Conservation (phyloP, 2,888 invertebrate genomes). For the Schrankia costaestrigalis region DNA sequence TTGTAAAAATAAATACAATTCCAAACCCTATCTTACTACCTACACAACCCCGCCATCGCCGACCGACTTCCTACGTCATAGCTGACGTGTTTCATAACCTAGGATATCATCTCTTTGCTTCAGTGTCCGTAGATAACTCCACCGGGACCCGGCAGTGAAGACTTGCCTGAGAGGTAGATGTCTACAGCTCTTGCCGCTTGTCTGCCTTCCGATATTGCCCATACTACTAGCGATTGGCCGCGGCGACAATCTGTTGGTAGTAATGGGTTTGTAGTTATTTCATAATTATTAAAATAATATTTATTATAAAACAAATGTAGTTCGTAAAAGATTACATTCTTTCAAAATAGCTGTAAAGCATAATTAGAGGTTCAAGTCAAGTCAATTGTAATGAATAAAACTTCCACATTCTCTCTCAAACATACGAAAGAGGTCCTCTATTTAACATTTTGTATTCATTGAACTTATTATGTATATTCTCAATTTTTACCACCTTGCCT, state of each 20-base stretch:
- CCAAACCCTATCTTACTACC: no score
- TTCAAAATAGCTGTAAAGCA: no score
- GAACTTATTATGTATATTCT: no score
- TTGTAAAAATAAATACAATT: no score
- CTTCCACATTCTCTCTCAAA: no score
- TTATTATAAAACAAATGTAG: background rate
- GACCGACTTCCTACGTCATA: constrained; percentile 1
- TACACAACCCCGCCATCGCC: no score
- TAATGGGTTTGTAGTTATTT: background rate
- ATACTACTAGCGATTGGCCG: constrained; percentile 99
- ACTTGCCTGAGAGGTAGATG: constrained; percentile 86
- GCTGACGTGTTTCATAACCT: no score
- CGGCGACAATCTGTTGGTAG: constrained; percentile 91
- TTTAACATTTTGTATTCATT: no score
- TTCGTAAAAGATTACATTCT: background rate
- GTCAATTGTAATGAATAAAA: no score
- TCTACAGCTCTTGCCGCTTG: constrained; percentile 98
- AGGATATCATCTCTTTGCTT: constrained; percentile 10
- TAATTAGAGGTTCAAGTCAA: no score
- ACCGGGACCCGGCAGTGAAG: constrained; percentile 94
- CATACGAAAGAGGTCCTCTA: no score
- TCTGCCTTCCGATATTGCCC: constrained; percentile 99
- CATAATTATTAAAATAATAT: background rate
- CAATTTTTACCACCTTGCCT: no score
- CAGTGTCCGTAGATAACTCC: constrained; percentile 85